Base-by-base conservation (phyloP, 53 echinoderm and acorn worm species). In the Astropecten irregularis region DNA sequence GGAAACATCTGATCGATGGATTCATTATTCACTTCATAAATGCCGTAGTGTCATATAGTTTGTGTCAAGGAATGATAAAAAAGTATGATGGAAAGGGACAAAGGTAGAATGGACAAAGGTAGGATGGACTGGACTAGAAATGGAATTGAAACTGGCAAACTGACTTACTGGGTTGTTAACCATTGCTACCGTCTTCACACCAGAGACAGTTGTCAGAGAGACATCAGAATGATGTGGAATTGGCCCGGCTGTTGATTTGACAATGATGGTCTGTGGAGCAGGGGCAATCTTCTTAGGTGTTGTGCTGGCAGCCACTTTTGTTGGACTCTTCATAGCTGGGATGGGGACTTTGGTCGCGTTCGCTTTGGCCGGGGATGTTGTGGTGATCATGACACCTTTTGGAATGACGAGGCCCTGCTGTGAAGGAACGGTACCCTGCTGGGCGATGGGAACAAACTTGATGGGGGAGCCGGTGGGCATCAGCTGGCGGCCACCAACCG, bases 201-300 rank as follows among this genome's bases (percentile, higher is more conserved):
- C 85, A 9, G 88, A 79, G 13, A 85, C 85, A 2, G 85, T 61
- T 33, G 88, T 79, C 51, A 86, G 68, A 15, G 84, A 73, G 48
- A 83, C 71, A 66, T 82, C 66, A 19, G 76, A 81, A 39, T 56
- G 62, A 13, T 64, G 40, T 39, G 68, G 8, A 0, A 66, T 70
- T 39, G 73, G 22, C 26, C 72, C 81, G 26, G 81, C 65, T 16
- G 64, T 37, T n/a, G 76, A 74, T 27, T 91, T 84, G 56, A 88
- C 68, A 19, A 93, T 71, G 32, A 90, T 40, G 3, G 81, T 82
- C 37, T 92, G 92, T 4, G 92, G 84, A 4, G 93, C 90, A 2
- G 93, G 93, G 2, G 90, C 93, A 39, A 93, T 93, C 81, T 93
- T 93, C 85, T 93, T 93, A 26, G 93, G 93, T 25, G 90, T 93